These are phyloP conservation scores for Bombus difficillimus DNA, from an alignment of 1,140 invertebrate genomes.

Conservation along the genomic window DNA sequence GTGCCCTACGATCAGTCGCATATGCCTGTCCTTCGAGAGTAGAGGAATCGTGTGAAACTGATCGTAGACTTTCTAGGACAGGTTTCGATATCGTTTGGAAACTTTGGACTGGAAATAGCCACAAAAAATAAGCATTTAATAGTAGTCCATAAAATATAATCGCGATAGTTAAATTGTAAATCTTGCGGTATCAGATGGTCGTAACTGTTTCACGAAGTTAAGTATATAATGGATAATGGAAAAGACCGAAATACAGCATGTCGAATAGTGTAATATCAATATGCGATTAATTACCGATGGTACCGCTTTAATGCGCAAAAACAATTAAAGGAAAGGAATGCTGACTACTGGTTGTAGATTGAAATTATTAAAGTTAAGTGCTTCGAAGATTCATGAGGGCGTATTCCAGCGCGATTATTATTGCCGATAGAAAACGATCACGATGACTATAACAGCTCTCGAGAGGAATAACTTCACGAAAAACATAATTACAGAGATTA, in stretches of 20 bases:
- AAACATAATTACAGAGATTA: slow-evolving; percentile 28
- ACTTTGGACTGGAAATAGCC: neutral
- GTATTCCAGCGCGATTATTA: neutral
- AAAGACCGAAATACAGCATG: neutral
- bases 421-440: neutral
- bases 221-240: neutral
- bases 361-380: slow-evolving; percentile 16
- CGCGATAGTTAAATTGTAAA: neutral
- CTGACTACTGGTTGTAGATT: neutral
- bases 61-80: neutral
- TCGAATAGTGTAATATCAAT: neutral
- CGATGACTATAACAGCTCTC: neutral
- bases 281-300: neutral
- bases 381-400: neutral
- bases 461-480: neutral
- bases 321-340: neutral
- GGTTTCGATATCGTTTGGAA: neutral
- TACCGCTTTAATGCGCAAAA: neutral
- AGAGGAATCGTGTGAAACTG: neutral
- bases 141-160: neutral
- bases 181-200: neutral
- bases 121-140: neutral
- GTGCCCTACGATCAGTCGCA: no score
- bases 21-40: neutral
- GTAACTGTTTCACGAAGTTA: neutral